Conservation (phyloP, 2,888 invertebrate genomes). For the Hartigia nigra region DNA sequence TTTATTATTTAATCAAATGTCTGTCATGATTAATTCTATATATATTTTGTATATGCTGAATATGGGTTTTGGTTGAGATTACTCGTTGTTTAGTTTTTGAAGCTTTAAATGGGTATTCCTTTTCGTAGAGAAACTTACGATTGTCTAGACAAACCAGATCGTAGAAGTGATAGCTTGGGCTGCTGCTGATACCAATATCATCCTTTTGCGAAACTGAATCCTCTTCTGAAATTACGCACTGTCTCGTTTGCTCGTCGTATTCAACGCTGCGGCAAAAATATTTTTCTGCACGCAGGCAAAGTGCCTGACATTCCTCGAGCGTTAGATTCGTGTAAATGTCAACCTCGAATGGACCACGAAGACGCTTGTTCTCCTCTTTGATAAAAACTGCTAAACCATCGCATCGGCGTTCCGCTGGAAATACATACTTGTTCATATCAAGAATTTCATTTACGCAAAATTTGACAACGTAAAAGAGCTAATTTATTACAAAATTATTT, state of each 20-base stretch:
- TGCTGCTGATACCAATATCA: conserved; percentile 86
- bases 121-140: conserved; percentile 73
- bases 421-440: not conserved
- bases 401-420: conserved; percentile 83
- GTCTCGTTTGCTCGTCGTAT: conserved; percentile 87
- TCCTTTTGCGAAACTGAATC: conserved; percentile 91
- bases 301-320: conserved; percentile 87
- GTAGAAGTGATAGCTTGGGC: conserved; percentile 88
- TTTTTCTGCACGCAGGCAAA: conserved; percentile 89
- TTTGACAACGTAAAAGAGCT: too few relatives aligned
- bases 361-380: conserved; percentile 88
- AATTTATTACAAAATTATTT: too few relatives aligned
- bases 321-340: conserved; percentile 89
- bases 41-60: too few relatives aligned
- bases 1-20: not conserved
- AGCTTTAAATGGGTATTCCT: not conserved
- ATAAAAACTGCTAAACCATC: conserved; percentile 89
- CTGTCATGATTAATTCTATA: too few relatives aligned
- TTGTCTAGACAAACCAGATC: conserved; percentile 91
- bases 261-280: conserved; percentile 91
- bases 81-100: not conserved
- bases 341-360: conserved; percentile 89
- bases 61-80: not conserved
- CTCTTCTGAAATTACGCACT: conserved; percentile 91
- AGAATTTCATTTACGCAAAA: not conserved